Conservation (phyloP, 1,140 invertebrate species). For the Notospermus geniculatus region DNA sequence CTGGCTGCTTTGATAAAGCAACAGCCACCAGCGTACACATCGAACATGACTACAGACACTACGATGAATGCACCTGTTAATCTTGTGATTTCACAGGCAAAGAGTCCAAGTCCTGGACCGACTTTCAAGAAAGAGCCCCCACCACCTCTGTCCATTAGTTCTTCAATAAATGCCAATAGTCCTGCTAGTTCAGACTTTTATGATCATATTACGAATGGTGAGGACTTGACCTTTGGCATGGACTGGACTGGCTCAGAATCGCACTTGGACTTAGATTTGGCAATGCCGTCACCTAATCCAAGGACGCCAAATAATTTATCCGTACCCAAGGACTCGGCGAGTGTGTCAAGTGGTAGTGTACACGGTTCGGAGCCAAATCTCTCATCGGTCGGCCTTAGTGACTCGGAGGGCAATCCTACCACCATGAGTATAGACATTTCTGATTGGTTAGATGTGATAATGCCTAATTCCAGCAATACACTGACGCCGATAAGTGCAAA, state of each 20-base stretch:
- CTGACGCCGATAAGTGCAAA: conserved; percentile 43
- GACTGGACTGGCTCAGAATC: conserved; percentile 7
- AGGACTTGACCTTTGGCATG: conserved; percentile 1
- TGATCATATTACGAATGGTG: neutral
- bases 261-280: neutral
- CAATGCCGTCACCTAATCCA: conserved; percentile 4
- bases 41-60: conserved; percentile 2
- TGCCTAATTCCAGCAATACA: conserved; percentile 53
- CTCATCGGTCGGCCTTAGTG: conserved; percentile 30
- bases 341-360: conserved; percentile 18
- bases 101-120: neutral
- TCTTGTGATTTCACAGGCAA: neutral
- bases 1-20: too few species aligned
- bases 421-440: conserved; percentile 70
- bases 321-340: conserved; percentile 9
- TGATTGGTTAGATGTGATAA: conserved; percentile 71
- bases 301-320: neutral
- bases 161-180: neutral
- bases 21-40: neutral
- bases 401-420: conserved; percentile 30
- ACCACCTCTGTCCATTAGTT: conserved; percentile 5
- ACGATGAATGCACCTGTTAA: neutral
- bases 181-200: neutral
- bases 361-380: conserved; percentile 38
- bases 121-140: conserved; percentile 22